Evolutionary conservation across 2,113 vertebrate species (phyloP).

Genomic region (Eptatretus burgeri): DNA sequence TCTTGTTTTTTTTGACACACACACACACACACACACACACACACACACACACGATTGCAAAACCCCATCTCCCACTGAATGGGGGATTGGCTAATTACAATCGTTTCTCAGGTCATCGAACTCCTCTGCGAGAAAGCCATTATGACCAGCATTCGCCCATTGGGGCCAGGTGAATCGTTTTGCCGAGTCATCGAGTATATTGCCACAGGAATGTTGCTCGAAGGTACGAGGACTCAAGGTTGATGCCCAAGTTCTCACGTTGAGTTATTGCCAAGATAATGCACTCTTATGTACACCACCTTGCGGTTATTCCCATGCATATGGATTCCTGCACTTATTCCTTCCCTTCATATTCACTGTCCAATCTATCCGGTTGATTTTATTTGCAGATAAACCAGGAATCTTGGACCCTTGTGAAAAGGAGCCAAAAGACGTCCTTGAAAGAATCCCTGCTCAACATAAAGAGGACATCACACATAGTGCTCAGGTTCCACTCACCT

Average conservation of each 20-base stretch:
- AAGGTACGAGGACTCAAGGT: conserved; percentile 20
- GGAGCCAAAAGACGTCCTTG: conserved; percentile 66
- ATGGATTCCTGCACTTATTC: conserved; percentile 12
- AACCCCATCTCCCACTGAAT: too few species aligned
- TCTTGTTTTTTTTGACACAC: too few species aligned
- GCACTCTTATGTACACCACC: conserved; percentile 14
- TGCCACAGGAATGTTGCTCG: conserved; percentile 72
- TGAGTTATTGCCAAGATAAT: conserved; percentile 13
- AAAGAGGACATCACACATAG: conserved; percentile 92
- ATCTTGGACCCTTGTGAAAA: conserved; percentile 96
- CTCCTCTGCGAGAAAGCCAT: conserved; percentile 87
- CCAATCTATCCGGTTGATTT: conserved; percentile 15
- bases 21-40: too few species aligned
- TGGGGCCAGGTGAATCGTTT: conserved; percentile 80
- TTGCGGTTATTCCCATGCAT: conserved; percentile 14
- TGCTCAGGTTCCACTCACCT: conserved; percentile 36
- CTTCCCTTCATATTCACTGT: conserved; percentile 18
- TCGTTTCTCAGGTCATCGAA: conserved; percentile 41
- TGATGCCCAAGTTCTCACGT: conserved; percentile 8
- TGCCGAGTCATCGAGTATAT: conserved; percentile 74
- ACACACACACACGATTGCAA: too few species aligned
- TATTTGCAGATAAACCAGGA: conserved; percentile 50
- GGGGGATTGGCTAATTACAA: too few species aligned
- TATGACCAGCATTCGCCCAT: conserved; percentile 70
- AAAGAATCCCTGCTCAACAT: conserved; percentile 68